Conservation (phyloP, 2,113 vertebrate species). For the Xyrauchen texanus region DNA sequence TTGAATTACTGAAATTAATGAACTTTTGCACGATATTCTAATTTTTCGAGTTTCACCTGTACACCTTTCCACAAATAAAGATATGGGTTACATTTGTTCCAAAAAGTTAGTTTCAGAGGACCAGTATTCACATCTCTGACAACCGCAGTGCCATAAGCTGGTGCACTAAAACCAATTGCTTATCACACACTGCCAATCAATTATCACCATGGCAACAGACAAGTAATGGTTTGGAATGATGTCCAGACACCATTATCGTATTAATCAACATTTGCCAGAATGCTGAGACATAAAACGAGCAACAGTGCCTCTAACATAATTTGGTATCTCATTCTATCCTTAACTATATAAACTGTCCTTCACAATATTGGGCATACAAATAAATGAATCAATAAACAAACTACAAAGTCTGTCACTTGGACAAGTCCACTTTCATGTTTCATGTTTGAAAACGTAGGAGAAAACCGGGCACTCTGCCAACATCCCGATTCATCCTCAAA, state of each 20-base stretch:
- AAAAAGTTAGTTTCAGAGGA: background rate
- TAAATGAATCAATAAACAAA: background rate
- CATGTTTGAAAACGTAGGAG: background rate
- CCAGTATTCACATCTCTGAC: background rate
- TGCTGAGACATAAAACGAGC: conserved; percentile 14
- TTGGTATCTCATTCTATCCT: background rate
- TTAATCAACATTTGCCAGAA: conserved; percentile 8
- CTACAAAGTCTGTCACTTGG: background rate
- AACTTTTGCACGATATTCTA: too few relatives aligned
- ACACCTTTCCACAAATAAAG: background rate
- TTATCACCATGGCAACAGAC: conserved; percentile 33
- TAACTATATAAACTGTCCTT: background rate
- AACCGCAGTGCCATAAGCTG: background rate
- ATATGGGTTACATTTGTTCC: background rate
- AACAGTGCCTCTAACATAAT: background rate
- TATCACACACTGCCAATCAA: conserved; percentile 18
- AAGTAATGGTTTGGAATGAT: conserved; percentile 9
- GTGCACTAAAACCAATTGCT: background rate
- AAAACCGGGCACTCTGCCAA: background rate
- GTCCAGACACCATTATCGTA: background rate
- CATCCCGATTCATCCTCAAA: too few relatives aligned
- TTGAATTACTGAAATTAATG: too few relatives aligned
- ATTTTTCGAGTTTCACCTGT: too few relatives aligned
- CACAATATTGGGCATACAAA: background rate
- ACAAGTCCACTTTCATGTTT: background rate